These are phyloP conservation scores for Drosophila serrata DNA, from an alignment of 1,140 invertebrate species.

Conservation along the genomic window DNA sequence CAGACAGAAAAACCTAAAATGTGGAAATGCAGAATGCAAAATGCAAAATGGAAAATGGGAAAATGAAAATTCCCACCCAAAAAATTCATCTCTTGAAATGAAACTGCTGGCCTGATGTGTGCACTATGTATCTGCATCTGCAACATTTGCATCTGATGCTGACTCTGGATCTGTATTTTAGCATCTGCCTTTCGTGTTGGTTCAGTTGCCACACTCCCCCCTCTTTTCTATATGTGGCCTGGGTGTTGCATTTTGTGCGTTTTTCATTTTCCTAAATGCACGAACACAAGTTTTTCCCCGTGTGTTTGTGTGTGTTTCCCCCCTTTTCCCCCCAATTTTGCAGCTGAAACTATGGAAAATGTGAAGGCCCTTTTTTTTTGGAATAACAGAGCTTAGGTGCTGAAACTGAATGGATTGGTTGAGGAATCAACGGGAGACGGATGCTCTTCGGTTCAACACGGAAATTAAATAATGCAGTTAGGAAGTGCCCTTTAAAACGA, in stretches of 20 bases:
- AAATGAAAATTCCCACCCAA: neutral
- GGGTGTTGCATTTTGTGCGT: constrained; percentile 32
- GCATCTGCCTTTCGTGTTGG: constrained; percentile 51
- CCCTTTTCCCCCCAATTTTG: neutral
- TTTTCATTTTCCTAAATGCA: constrained; percentile 54
- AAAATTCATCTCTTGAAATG: constrained; percentile 18
- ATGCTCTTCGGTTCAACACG: neutral
- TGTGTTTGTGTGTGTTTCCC: constrained; percentile 12
- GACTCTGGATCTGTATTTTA: constrained; percentile 13
- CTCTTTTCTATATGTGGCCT: neutral
- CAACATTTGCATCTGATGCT: constrained; percentile 19
- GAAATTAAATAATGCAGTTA: neutral
- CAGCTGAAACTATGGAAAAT: constrained; percentile 13
- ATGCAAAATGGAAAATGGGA: constrained; percentile 20
- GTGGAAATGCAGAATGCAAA: neutral
- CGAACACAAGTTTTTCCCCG: neutral
- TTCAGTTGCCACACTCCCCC: constrained; percentile 14
- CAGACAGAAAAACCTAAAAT: constrained; percentile 18
- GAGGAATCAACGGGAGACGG: neutral
- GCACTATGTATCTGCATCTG: constrained; percentile 20
- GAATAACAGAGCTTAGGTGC: constrained; percentile 14
- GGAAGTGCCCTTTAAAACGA: neutral
- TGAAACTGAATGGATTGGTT: neutral
- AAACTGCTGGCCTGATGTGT: constrained; percentile 14
- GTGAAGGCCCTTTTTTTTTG: constrained; percentile 18